Evolutionary conservation across 2,888 invertebrate species (phyloP).

Genomic region (Napeogenes inachia): DNA sequence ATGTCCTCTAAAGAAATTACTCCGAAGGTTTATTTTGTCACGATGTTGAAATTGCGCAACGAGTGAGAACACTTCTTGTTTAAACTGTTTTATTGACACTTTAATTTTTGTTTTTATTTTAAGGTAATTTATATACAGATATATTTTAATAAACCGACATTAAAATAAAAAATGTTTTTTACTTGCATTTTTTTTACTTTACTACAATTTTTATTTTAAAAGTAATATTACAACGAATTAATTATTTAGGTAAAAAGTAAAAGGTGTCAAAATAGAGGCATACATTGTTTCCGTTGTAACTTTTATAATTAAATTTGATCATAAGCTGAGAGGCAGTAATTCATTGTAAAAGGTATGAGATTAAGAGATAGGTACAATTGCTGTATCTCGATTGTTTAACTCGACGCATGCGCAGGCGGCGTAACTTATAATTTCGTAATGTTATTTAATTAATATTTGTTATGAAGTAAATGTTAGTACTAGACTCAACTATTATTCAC

Average conservation of each 20-base stretch:
- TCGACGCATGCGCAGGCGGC: neutral
- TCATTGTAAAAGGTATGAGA: neutral
- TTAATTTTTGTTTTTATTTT: neutral
- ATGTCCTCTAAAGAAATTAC: slow-evolving; percentile 18
- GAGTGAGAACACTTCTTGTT: slow-evolving; percentile 1
- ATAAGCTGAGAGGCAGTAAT: neutral
- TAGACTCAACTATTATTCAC: too few relatives aligned
- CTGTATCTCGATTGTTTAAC: neutral
- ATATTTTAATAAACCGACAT: too few relatives aligned
- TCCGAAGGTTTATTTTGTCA: slow-evolving; percentile 16
- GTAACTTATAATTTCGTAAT: slow-evolving; percentile 3
- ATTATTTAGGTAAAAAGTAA: too few relatives aligned
- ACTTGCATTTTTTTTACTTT: too few relatives aligned
- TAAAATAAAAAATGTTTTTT: too few relatives aligned
- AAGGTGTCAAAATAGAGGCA: neutral
- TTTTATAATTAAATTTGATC: neutral
- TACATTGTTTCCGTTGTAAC: neutral
- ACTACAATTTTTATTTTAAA: too few relatives aligned
- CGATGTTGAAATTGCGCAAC: slow-evolving; percentile 11
- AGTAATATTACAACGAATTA: neutral
- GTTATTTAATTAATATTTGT: neutral
- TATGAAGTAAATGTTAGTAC: slow-evolving; percentile 8
- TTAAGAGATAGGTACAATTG: neutral
- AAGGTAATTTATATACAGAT: too few relatives aligned
- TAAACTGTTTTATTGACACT: neutral